Percentiles rank a stretch among this genome's conserved stretches.
Conservation (phyloP, 2,797 vertebrate species). For the Antennarius maculatus region DNA sequence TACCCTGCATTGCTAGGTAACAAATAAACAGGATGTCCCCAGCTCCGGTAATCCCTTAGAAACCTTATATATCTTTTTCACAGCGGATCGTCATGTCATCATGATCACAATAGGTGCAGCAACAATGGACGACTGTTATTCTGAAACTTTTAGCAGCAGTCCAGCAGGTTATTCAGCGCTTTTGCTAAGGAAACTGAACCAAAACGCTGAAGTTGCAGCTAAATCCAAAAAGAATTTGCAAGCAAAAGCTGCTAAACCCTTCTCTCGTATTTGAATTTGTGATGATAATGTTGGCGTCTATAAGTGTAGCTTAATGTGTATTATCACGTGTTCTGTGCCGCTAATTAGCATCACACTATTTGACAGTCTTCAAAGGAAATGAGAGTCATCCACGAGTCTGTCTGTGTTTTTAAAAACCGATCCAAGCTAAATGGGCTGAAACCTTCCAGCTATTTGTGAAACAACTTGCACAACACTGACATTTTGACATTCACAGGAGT, state of each 20-base stretch:
- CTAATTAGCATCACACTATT: not conserved
- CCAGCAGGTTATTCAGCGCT: too few species aligned
- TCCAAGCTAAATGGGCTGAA: conserved; percentile 28
- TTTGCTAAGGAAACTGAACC: too few species aligned
- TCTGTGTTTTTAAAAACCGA: conserved; percentile 16
- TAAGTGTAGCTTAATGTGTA: too few species aligned
- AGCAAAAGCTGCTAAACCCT: too few species aligned
- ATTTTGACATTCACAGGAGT: conserved; percentile 64
- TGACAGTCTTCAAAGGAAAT: not conserved
- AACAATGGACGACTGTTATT: too few species aligned
- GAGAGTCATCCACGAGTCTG: conserved; percentile 1
- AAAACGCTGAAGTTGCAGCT: too few species aligned
- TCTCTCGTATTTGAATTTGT: too few species aligned
- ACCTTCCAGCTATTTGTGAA: conserved; percentile 49
- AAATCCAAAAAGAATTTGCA: too few species aligned
- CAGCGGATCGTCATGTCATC: conserved; percentile 58
- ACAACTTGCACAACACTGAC: conserved; percentile 71
- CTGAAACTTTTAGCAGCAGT: too few species aligned
- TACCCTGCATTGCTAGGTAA: conserved; percentile 20
- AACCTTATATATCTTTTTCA: conserved; percentile 52
- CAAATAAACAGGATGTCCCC: conserved; percentile 42
- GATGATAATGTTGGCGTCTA: too few species aligned
- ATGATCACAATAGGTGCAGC: conserved; percentile 34
- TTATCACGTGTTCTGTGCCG: too few species aligned
- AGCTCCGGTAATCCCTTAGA: conserved; percentile 44